phyloP scores from a whole-genome alignment of 2,113 vertebrate species.

The Rhipidura dahli region DNA sequence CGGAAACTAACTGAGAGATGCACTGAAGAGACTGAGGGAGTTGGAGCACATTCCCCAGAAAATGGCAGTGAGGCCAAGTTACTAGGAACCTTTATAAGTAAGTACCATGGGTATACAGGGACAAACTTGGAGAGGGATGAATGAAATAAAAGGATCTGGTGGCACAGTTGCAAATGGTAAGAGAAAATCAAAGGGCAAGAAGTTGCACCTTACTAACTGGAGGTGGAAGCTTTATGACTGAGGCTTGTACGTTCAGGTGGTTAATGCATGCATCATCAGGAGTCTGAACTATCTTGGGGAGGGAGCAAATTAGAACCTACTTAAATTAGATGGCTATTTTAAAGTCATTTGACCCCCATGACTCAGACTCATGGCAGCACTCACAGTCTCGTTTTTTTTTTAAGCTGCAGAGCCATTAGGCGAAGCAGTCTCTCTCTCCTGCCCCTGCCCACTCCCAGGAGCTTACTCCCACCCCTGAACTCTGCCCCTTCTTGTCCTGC shows the following conservation, averaged over 20 bases:
- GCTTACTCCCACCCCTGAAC: slow-evolving; percentile 42
- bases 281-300: neutral
- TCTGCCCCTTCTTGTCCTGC: slow-evolving; percentile 14
- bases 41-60: neutral
- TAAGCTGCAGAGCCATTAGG: neutral
- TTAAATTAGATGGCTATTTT: slow-evolving; percentile 46
- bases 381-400: neutral
- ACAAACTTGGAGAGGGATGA: neutral
- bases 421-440: neutral
- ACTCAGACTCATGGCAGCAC: slow-evolving; percentile 25
- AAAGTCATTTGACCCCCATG: slow-evolving; percentile 18
- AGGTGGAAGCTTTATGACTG: neutral
- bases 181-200: neutral
- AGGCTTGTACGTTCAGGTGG: neutral
- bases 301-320: neutral
- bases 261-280: neutral
- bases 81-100: neutral
- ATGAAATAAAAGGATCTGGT: neutral
- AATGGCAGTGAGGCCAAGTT: neutral
- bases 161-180: neutral
- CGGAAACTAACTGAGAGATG: neutral
- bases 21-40: neutral
- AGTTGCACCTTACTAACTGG: neutral
- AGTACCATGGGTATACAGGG: neutral
- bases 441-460: slow-evolving; percentile 34